Conservation (phyloP, 2,797 vertebrate genomes). For the Girardinus metallicus region DNA sequence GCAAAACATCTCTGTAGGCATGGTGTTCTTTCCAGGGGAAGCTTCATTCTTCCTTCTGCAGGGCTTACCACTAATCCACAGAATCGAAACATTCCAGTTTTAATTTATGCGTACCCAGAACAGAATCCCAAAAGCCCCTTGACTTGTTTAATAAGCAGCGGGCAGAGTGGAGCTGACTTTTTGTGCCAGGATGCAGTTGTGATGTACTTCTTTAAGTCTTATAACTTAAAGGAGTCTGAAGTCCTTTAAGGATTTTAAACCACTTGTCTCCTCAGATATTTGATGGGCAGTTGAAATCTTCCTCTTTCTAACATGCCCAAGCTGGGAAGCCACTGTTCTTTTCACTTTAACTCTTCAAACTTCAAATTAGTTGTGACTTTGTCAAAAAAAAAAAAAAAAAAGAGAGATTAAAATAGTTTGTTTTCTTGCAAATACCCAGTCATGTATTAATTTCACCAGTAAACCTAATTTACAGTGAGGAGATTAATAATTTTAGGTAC, state of each 20-base stretch:
- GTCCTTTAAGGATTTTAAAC: background rate
- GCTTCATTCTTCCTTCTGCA: background rate
- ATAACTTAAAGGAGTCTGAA: background rate
- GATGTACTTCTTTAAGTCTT: background rate
- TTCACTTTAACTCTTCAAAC: background rate
- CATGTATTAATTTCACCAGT: background rate
- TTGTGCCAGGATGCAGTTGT: background rate
- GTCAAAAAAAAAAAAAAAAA: background rate
- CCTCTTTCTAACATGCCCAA: background rate
- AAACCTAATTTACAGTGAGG: background rate
- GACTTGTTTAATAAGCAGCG: background rate
- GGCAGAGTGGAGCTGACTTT: background rate
- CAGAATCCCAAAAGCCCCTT: background rate
- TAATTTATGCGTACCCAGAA: background rate
- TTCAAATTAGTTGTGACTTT: background rate
- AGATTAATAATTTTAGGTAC: background rate
- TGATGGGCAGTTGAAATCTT: background rate
- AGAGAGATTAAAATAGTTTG: background rate
- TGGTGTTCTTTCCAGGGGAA: background rate
- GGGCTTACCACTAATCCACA: background rate
- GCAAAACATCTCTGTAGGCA: background rate
- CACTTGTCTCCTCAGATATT: background rate
- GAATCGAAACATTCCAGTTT: background rate
- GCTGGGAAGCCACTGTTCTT: background rate
- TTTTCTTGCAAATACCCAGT: background rate